Evolutionary conservation across 2,113 vertebrate genomes (phyloP).

Genomic region (Phycodurus eques): DNA sequence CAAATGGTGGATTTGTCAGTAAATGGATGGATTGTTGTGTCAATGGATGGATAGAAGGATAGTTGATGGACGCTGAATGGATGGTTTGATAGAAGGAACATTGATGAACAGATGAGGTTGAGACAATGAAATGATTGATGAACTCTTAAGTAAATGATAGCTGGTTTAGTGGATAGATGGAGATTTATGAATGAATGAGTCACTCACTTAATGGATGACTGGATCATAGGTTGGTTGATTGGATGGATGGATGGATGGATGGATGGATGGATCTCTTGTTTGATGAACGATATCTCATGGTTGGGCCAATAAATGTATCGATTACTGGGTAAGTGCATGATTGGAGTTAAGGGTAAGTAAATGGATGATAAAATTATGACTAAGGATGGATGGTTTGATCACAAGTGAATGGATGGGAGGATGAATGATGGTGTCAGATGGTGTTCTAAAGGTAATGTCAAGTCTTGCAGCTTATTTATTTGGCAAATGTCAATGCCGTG

Average conservation of each 20-base stretch:
- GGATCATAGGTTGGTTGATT: no score
- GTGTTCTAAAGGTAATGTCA: neutral
- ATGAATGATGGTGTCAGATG: neutral
- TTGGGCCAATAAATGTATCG: no score
- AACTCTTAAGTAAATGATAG: neutral
- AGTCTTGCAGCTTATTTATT: no score
- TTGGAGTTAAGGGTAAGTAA: no score
- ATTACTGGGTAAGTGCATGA: no score
- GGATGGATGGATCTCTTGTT: neutral
- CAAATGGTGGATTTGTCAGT: neutral
- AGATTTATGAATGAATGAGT: constrained; percentile 45
- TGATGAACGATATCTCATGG: neutral
- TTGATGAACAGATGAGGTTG: neutral
- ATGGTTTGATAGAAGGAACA: neutral
- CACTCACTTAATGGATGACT: neutral
- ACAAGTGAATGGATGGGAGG: neutral
- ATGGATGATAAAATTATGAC: no score
- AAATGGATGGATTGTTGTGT: neutral
- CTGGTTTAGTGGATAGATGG: no score
- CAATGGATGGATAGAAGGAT: neutral
- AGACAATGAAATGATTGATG: neutral
- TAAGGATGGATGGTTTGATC: no score
- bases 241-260: neutral
- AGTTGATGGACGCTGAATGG: neutral
- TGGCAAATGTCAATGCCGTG: no score